These are phyloP conservation scores for Chelonia mydas DNA, from an alignment of 2,797 vertebrate species.

Conservation along the genomic window DNA sequence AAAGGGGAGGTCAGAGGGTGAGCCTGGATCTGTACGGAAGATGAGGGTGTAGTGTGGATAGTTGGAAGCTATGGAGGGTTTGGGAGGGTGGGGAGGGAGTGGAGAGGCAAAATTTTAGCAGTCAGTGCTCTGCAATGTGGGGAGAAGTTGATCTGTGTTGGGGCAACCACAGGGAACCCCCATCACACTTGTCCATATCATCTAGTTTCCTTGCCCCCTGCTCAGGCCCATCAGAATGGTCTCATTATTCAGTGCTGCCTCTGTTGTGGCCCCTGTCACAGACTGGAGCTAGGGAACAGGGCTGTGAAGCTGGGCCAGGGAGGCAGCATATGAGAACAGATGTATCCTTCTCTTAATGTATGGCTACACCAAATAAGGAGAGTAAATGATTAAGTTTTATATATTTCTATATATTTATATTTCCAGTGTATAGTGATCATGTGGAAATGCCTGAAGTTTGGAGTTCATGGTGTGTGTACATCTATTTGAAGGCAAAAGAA, in stretches of 20 bases:
- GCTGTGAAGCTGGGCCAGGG: neutral
- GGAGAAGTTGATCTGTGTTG: neutral
- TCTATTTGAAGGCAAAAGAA: neutral
- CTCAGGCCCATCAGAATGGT: neutral
- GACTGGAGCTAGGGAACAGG: neutral
- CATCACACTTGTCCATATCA: neutral
- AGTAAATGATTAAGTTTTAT: neutral
- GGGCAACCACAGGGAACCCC: neutral
- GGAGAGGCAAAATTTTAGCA: neutral
- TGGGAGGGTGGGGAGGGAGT: rapidly evolving
- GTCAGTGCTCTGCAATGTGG: neutral
- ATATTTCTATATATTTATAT: neutral
- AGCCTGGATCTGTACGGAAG: neutral
- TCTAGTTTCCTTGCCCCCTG: neutral
- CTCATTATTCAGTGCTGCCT: neutral
- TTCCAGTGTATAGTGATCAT: neutral
- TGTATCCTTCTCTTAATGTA: neutral
- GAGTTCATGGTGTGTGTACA: neutral
- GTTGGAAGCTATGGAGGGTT: neutral
- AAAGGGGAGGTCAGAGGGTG: neutral
- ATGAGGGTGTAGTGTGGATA: neutral
- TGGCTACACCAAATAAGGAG: neutral
- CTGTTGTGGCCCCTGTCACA: neutral
- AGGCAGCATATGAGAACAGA: neutral
- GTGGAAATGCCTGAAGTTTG: neutral